These are phyloP conservation scores for Pardosa pseudoannulata DNA, from an alignment of 2,888 invertebrate species.

Conservation along the genomic window DNA sequence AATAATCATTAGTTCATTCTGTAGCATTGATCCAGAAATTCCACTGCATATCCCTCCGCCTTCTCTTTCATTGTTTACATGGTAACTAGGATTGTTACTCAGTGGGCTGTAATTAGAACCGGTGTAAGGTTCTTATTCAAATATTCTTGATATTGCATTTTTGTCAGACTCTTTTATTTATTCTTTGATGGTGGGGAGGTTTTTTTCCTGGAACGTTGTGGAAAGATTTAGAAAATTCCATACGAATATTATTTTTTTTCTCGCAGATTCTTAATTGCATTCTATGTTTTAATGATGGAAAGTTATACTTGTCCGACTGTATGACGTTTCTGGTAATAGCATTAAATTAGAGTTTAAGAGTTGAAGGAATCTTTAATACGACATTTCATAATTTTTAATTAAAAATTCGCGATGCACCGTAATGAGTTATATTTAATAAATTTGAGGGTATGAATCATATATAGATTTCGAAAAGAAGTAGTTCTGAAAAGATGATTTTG, in stretches of 20 bases:
- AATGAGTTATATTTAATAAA: no score
- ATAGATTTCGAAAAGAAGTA: no score
- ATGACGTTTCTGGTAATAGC: no score
- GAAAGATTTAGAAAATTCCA: no score
- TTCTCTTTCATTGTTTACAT: neutral
- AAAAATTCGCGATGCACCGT: no score
- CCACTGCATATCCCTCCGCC: neutral
- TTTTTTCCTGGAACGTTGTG: neutral
- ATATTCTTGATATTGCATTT: constrained; percentile 17
- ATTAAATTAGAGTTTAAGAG: no score
- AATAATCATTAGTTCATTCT: constrained; percentile 47
- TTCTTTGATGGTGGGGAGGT: neutral
- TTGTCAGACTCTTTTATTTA: neutral
- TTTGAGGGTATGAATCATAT: no score
- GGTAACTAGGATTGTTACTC: constrained; percentile 10
- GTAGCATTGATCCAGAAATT: constrained; percentile 35
- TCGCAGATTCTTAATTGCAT: neutral
- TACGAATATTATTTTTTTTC: neutral
- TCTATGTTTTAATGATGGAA: neutral
- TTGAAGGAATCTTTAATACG: no score
- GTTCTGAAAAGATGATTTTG: no score
- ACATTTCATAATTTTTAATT: no score
- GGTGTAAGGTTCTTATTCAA: constrained; percentile 10
- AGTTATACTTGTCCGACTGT: neutral
- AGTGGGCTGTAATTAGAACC: neutral